Percentiles rank a stretch among this genome's conserved stretches.
Conservation (phyloP, 2,113 vertebrate genomes). For the Melospiza melodia region DNA sequence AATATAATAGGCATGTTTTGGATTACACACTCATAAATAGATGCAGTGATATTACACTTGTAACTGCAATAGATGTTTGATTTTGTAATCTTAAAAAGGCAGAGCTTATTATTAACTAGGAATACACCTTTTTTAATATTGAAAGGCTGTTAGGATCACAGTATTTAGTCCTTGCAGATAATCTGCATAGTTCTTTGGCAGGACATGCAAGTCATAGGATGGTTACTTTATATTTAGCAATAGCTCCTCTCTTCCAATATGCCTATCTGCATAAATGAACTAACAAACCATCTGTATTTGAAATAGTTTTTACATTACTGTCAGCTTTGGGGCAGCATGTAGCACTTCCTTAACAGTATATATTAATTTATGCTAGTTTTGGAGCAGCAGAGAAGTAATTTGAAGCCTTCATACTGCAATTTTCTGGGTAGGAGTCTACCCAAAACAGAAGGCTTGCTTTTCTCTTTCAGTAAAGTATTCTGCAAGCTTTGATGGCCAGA, state of each 20-base stretch:
- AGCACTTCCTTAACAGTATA: neutral
- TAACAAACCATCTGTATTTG: constrained; percentile 17
- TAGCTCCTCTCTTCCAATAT: constrained; percentile 23
- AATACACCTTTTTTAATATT: neutral
- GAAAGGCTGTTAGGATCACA: neutral
- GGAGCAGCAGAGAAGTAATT: neutral
- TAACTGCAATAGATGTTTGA: neutral
- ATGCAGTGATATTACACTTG: neutral
- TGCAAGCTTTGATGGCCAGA: neutral
- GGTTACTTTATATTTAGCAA: constrained; percentile 32
- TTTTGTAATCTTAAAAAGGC: neutral
- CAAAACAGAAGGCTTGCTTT: neutral
- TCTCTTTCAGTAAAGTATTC: neutral
- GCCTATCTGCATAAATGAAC: constrained; percentile 11
- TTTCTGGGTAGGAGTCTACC: neutral
- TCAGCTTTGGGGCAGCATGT: neutral
- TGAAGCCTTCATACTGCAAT: neutral
- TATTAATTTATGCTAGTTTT: neutral
- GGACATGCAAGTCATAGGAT: neutral
- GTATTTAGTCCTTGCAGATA: neutral
- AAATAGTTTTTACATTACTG: constrained; percentile 22
- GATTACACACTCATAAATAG: constrained; percentile 14
- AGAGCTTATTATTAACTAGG: neutral
- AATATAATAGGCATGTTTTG: constrained; percentile 1
- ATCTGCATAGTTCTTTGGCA: neutral